phyloP scores from a whole-genome alignment of 2,888 invertebrate species.

The Lypha dubia region DNA sequence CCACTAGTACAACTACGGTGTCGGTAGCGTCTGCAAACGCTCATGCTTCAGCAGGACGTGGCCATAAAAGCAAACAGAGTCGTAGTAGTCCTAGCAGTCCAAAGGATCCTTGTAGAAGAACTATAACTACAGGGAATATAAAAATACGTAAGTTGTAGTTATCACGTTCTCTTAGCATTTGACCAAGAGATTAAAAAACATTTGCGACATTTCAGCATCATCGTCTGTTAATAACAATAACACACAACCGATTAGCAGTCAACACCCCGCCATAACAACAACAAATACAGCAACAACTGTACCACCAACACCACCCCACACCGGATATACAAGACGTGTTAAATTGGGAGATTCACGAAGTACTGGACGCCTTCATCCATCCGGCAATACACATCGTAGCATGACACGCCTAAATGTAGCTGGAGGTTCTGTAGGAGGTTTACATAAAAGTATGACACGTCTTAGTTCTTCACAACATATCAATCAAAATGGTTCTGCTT shows the following conservation, averaged over 20 bases:
- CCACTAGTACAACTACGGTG: slow-evolving; percentile 72
- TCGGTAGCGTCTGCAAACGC: slow-evolving; percentile 72
- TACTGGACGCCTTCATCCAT: slow-evolving; percentile 89
- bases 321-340: slow-evolving; percentile 85
- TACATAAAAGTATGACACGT: slow-evolving; percentile 93
- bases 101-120: slow-evolving; percentile 74
- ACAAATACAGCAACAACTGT: slow-evolving; percentile 71
- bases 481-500: slow-evolving; percentile 84
- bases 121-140: slow-evolving; percentile 76
- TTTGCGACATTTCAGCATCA: slow-evolving; percentile 6
- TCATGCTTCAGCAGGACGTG: slow-evolving; percentile 73
- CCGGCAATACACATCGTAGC: slow-evolving; percentile 89
- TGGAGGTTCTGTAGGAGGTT: slow-evolving; percentile 89
- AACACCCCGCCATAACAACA: slow-evolving; percentile 68
- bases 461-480: slow-evolving; percentile 91
- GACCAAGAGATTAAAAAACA: neutral
- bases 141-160: slow-evolving; percentile 77
- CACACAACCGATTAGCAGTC: slow-evolving; percentile 34
- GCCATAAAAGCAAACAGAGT: slow-evolving; percentile 76
- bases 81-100: slow-evolving; percentile 79
- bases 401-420: slow-evolving; percentile 91
- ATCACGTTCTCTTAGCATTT: neutral
- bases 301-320: slow-evolving; percentile 81
- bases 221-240: slow-evolving; percentile 25
- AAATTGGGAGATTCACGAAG: slow-evolving; percentile 90